Evolutionary conservation across 2,797 vertebrate genomes (phyloP).

Genomic region (Acipenser ruthenus): DNA sequence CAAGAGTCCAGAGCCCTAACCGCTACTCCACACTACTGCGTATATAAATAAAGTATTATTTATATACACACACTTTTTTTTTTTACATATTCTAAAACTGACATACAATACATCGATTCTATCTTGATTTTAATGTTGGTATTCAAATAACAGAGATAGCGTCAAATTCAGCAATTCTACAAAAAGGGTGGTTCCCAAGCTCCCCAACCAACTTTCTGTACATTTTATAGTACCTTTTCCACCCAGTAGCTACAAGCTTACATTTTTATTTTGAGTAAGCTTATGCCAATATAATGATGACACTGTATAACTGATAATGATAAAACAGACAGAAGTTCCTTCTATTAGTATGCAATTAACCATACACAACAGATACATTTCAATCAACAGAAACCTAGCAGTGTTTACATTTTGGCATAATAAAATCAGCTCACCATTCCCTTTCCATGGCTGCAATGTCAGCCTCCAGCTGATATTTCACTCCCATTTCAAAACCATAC

Average conservation of each 20-base stretch:
- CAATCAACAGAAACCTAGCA: not conserved
- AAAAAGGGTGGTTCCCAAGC: not conserved
- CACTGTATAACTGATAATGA: not conserved
- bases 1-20: too few species aligned
- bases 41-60: too few species aligned
- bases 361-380: not conserved
- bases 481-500: conserved; percentile 49
- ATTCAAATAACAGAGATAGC: not conserved
- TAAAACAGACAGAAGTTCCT: not conserved
- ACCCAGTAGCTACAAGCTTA: too few species aligned
- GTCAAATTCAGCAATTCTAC: not conserved
- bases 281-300: too few species aligned
- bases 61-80: too few species aligned
- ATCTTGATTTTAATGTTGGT: too few species aligned
- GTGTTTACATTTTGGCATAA: not conserved
- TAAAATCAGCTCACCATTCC: conserved; percentile 23
- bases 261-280: not conserved
- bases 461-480: conserved; percentile 48
- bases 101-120: not conserved
- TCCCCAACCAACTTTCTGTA: too few species aligned
- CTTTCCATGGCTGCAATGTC: conserved; percentile 49
- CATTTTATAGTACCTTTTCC: too few species aligned
- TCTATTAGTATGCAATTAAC: not conserved
- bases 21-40: too few species aligned
- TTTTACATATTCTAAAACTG: not conserved